A percentile compares a stretch with the other conserved stretches of the same genome.
phyloP scores from a whole-genome alignment of 2,888 invertebrate species.

The Temnothorax ravouxi region DNA sequence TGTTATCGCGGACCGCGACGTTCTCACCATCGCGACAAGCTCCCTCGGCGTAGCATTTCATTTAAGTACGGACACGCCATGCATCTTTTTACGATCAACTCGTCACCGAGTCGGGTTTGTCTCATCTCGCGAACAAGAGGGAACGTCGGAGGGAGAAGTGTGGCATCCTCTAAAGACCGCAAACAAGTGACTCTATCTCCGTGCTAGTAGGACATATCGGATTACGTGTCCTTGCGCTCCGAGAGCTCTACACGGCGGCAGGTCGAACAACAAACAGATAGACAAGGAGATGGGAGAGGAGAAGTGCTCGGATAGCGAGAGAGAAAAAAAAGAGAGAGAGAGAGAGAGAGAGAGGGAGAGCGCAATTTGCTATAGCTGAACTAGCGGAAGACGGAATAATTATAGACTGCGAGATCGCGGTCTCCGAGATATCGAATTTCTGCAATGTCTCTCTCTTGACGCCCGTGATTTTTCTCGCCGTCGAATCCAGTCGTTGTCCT shows the following conservation, averaged over 20 bases:
- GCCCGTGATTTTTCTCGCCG: conserved; percentile 63
- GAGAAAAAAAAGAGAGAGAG: conserved; percentile 28
- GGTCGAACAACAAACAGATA: conserved; percentile 47
- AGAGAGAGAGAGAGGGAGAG: conserved; percentile 9
- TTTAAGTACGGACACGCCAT: conserved; percentile 47
- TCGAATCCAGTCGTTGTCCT: conserved; percentile 63
- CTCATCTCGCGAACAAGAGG: conserved; percentile 74
- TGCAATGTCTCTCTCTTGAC: conserved; percentile 57
- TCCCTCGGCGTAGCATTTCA: conserved; percentile 44
- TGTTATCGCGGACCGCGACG: conserved; percentile 56
- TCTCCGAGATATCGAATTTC: conserved; percentile 70
- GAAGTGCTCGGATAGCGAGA: conserved; percentile 9
- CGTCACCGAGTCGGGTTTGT: conserved; percentile 82
- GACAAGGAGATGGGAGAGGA: not conserved
- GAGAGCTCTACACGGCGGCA: conserved; percentile 60
- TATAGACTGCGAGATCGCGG: conserved; percentile 62
- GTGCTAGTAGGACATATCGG: conserved; percentile 82
- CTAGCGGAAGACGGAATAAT: conserved; percentile 69
- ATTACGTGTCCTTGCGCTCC: conserved; percentile 79
- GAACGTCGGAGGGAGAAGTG: conserved; percentile 3
- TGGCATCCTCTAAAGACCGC: conserved; percentile 65
- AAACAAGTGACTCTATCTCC: conserved; percentile 83
- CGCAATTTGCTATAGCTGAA: conserved; percentile 34
- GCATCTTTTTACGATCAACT: conserved; percentile 80
- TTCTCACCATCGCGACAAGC: conserved; percentile 47